phyloP scores from a whole-genome alignment of 1,140 invertebrate genomes.

The Babylonia areolata region DNA sequence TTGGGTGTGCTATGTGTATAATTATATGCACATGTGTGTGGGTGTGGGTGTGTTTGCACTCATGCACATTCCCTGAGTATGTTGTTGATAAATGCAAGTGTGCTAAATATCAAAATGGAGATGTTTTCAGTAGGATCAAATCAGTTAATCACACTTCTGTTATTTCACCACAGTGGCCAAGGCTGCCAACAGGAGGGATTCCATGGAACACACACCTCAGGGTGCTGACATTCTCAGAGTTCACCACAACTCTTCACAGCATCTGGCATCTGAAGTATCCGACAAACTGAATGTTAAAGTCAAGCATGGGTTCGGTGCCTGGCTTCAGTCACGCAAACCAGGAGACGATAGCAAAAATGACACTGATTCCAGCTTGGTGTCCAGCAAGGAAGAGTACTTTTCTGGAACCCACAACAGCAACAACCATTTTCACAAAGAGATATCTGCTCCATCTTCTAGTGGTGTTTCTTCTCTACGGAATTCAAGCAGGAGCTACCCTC shows the following conservation, averaged over 20 bases:
- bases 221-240: background rate
- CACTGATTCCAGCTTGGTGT: too few species aligned
- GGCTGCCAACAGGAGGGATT: too few species aligned
- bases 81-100: background rate
- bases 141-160: too few species aligned
- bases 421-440: background rate
- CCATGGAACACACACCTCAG: background rate
- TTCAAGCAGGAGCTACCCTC: background rate
- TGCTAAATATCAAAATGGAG: too few species aligned
- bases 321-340: conserved; percentile 8
- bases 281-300: conserved; percentile 16
- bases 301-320: conserved; percentile 21
- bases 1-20: background rate
- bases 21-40: too few species aligned
- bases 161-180: background rate
- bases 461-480: background rate
- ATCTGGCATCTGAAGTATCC: background rate
- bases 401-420: too few species aligned
- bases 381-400: background rate
- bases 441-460: background rate
- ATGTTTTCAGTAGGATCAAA: too few species aligned
- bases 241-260: background rate
- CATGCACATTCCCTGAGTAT: background rate
- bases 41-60: too few species aligned
- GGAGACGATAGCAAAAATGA: background rate